These are phyloP conservation scores for Crioceris asparagi DNA, from an alignment of 2,888 invertebrate genomes.

Conservation along the genomic window DNA sequence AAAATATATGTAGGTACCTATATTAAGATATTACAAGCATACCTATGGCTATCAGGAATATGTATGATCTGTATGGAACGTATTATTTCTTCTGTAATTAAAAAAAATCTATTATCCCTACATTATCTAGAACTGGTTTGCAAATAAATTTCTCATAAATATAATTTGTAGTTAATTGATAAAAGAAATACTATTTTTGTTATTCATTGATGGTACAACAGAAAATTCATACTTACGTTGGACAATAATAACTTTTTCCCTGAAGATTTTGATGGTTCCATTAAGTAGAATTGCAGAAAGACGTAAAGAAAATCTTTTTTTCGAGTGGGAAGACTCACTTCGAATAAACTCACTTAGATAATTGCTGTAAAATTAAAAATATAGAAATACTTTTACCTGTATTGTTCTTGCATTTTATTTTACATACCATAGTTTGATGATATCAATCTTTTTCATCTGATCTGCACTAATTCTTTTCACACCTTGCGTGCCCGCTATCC, in stretches of 20 bases:
- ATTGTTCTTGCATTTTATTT: neutral
- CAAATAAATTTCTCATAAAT: too few relatives aligned
- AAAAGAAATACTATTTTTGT: too few relatives aligned
- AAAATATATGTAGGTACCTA: too few relatives aligned
- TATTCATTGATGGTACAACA: too few relatives aligned
- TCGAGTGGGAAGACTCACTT: conserved; percentile 7
- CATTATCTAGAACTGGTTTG: too few relatives aligned
- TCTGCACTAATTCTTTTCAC: neutral
- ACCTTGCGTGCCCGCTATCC: conserved; percentile 3
- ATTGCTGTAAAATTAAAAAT: neutral
- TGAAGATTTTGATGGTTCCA: conserved; percentile 5
- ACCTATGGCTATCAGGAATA: too few relatives aligned
- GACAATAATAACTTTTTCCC: conserved; percentile 4
- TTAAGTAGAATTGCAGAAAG: conserved; percentile 8
- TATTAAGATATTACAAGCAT: too few relatives aligned
- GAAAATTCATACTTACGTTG: conserved; percentile 1
- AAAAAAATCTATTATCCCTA: too few relatives aligned
- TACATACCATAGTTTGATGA: neutral
- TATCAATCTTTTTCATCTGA: neutral
- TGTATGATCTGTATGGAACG: too few relatives aligned
- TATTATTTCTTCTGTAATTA: too few relatives aligned
- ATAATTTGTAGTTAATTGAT: too few relatives aligned
- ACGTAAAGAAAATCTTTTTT: conserved; percentile 10
- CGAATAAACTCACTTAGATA: conserved; percentile 5
- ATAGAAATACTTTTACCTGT: neutral